phyloP scores from a whole-genome alignment of 2,888 invertebrate species.

The Caenorhabditis sp. region DNA sequence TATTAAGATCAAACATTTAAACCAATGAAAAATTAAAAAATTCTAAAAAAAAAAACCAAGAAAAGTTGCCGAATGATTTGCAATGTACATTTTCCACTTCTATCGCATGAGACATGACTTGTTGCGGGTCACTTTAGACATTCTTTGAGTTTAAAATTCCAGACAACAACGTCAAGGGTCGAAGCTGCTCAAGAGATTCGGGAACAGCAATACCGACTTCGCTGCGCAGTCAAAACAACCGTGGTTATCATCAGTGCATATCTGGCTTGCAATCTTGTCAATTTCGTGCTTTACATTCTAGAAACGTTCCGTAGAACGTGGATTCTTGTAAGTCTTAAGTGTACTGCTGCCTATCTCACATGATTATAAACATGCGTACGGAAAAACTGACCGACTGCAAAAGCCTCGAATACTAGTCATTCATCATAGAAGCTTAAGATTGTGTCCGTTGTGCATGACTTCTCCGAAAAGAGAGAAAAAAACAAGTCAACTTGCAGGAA shows the following conservation, averaged over 20 bases:
- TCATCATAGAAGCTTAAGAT: conserved; percentile 51
- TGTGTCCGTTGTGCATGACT: conserved; percentile 9
- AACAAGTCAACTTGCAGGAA: conserved; percentile 54
- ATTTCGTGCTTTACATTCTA: conserved; percentile 71
- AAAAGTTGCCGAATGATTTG: not conserved
- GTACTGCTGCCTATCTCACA: not conserved
- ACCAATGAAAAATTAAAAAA: not conserved
- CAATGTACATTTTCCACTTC: conserved; percentile 2
- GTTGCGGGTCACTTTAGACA: not conserved
- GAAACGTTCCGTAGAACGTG: conserved; percentile 66
- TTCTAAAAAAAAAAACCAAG: too few species aligned
- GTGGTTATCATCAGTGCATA: conserved; percentile 74
- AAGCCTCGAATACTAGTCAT: conserved; percentile 34
- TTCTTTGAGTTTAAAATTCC: not conserved
- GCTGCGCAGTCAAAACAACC: conserved; percentile 74
- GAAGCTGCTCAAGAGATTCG: conserved; percentile 63
- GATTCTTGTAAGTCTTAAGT: conserved; percentile 50
- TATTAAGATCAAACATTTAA: not conserved
- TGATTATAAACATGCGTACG: not conserved
- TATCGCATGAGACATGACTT: not conserved
- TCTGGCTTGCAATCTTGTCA: conserved; percentile 74
- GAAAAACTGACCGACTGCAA: conserved; percentile 41
- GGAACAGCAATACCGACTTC: conserved; percentile 66
- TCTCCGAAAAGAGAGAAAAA: conserved; percentile 16
- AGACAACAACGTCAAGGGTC: conserved; percentile 54